Percentiles rank a stretch among this genome's conserved stretches.
Conservation (phyloP, 2,113 vertebrate species). For the Paralichthys olivaceus region DNA sequence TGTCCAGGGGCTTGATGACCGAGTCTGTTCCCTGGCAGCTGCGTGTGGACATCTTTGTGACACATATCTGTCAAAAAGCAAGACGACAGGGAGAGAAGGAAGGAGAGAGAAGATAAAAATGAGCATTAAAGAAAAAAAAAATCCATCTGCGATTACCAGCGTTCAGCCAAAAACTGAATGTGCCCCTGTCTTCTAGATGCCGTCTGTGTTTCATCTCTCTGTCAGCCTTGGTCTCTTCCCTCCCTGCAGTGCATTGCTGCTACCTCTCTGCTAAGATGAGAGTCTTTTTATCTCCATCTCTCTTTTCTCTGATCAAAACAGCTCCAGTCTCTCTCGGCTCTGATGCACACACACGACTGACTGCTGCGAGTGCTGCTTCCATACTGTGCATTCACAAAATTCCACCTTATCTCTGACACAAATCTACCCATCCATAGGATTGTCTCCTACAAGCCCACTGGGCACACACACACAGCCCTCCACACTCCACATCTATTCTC, state of each 20-base stretch:
- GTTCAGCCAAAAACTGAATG: slow-evolving; percentile 45
- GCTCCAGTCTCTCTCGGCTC: slow-evolving; percentile 44
- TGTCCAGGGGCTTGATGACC: slow-evolving; percentile 95
- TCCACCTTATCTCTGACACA: slow-evolving; percentile 50
- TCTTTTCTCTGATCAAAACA: slow-evolving; percentile 68
- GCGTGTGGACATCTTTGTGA: slow-evolving; percentile 99
- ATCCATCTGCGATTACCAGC: slow-evolving; percentile 51
- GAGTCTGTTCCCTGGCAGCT: slow-evolving; percentile 96
- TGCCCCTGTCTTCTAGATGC: slow-evolving; percentile 29
- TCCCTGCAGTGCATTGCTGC: slow-evolving; percentile 42
- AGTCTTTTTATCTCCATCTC: slow-evolving; percentile 57
- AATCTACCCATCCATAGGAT: slow-evolving; percentile 20
- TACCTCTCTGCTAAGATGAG: slow-evolving; percentile 50
- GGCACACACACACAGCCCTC: neutral
- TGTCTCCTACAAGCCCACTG: slow-evolving; percentile 10
- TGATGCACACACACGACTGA: slow-evolving; percentile 10
- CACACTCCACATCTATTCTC: slow-evolving; percentile 13
- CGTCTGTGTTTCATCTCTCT: slow-evolving; percentile 52
- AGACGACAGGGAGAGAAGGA: neutral
- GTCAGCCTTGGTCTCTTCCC: slow-evolving; percentile 48
- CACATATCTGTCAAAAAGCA: slow-evolving; percentile 90
- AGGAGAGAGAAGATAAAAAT: slow-evolving; percentile 15
- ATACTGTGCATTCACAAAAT: slow-evolving; percentile 17
- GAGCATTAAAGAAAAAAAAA: slow-evolving; percentile 31
- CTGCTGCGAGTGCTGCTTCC: slow-evolving; percentile 8